Conservation (phyloP, 2,113 vertebrate species). For the Marmota monax region DNA sequence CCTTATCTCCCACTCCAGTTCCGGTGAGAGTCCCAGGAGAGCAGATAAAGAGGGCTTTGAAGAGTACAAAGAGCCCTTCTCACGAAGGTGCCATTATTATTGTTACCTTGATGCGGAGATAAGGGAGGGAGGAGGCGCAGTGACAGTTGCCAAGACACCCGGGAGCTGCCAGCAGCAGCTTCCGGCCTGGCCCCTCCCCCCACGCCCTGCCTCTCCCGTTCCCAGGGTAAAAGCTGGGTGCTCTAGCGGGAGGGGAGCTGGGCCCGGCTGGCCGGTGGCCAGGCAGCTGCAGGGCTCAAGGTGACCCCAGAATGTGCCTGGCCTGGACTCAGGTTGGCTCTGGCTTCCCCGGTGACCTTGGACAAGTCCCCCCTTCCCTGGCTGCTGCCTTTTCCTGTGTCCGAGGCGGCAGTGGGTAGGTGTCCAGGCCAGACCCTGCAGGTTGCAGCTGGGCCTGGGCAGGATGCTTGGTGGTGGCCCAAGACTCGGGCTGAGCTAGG, state of each 20-base stretch:
- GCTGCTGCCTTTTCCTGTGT: conserved; percentile 1
- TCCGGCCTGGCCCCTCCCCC: conserved; percentile 62
- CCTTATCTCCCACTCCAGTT: conserved; percentile 55
- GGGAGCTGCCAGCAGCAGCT: conserved; percentile 51
- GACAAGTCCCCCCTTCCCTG: conserved; percentile 21
- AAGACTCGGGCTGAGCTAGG: neutral
- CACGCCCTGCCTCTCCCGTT: neutral
- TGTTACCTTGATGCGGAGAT: conserved; percentile 69
- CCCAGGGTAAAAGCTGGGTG: neutral
- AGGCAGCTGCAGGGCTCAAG: neutral
- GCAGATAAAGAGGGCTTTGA: conserved; percentile 70
- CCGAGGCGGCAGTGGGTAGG: neutral
- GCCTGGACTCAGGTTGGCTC: neutral
- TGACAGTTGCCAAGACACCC: conserved; percentile 79
- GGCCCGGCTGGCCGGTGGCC: conserved; percentile 40
- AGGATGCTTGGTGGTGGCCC: neutral
- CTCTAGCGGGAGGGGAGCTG: neutral
- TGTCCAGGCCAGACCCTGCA: neutral
- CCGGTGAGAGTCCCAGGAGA: conserved; percentile 60
- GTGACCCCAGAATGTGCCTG: conserved; percentile 64
- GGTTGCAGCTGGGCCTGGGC: neutral
- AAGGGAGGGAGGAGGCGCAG: conserved; percentile 42
- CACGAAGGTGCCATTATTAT: conserved; percentile 57
- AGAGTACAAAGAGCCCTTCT: conserved; percentile 64
- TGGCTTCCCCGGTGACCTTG: conserved; percentile 53